Evolutionary conservation across 2,797 vertebrate species (phyloP).

Genomic region (Enteromius paludinosus): DNA sequence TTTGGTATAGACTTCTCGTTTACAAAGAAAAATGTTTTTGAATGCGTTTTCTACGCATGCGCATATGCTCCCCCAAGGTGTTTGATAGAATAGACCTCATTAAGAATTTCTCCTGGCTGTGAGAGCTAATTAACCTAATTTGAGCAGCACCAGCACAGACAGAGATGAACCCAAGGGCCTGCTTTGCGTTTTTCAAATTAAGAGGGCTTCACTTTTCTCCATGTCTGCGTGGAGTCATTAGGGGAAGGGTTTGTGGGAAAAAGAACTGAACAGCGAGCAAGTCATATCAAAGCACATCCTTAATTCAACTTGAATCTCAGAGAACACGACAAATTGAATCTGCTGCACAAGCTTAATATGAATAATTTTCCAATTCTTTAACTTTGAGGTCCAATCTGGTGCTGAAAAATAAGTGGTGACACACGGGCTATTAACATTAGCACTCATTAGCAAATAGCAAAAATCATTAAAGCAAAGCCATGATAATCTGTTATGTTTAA

Average conservation of each 20-base stretch:
- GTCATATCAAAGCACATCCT: conserved; percentile 7
- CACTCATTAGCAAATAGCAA: conserved; percentile 26
- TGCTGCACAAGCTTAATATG: conserved; percentile 18
- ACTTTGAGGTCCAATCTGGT: neutral
- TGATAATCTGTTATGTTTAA: conserved; percentile 12
- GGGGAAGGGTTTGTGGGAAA: neutral
- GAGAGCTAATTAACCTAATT: conserved; percentile 54
- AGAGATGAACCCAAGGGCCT: conserved; percentile 38
- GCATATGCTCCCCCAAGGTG: neutral
- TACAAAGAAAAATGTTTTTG: neutral
- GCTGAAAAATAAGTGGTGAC: conserved; percentile 30
- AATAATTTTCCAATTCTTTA: conserved; percentile 14
- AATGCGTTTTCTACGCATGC: neutral
- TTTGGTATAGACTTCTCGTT: neutral
- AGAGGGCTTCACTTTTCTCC: conserved; percentile 34
- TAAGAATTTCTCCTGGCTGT: conserved; percentile 41
- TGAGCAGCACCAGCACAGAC: conserved; percentile 42
- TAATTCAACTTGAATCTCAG: neutral
- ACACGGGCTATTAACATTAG: neutral
- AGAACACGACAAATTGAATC: conserved; percentile 32
- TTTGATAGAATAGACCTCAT: conserved; percentile 35
- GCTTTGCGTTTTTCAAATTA: conserved; percentile 43
- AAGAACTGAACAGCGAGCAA: neutral
- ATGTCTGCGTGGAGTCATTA: conserved; percentile 15
- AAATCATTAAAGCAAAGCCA: conserved; percentile 1